Base-by-base conservation (phyloP, 1,140 invertebrate species). In the Anthonomus grandis region DNA sequence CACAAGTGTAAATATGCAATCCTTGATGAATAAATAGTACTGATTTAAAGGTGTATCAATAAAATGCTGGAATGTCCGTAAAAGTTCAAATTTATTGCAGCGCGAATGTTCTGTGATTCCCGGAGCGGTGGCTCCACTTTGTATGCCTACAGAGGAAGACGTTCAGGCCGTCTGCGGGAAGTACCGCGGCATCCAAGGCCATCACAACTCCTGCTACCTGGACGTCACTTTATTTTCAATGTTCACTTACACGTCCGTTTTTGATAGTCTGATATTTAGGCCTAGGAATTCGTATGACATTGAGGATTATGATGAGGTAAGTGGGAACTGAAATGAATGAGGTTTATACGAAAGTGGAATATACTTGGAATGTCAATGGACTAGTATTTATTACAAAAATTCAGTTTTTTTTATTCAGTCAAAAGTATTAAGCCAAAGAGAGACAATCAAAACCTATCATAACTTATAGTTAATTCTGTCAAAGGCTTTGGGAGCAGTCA, bases 201-300 rank as follows among this genome's bases (percentile, higher is more conserved):
- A 97, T 73, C 91, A 96, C 69, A 98, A 98, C 78, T 97, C 94
- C 0, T 98, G 96, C 74, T 98, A 98, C 74, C 78, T 98, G 54
- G 96, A 98, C 74, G 93, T 95, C 1, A 97, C 93, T 2, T 77
- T 98, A 4, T 97, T 97, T 74, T 86, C 91, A 15, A 98, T 98
- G 95, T 98, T 97, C 74, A 90, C 94, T 8, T 97, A 95, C 73
- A 94, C 91, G 0, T 87, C 87, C 68, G 92, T 95, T 0, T 97
- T 97, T 78, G 95, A 97, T 76, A 88, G 85, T 58, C 75, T 91
- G 22, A 78, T 98, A 25, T 93, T 93, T 69, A 78, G 91, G 56
- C 84, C 85, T 19, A 80, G 80, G 38, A 81, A 79, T 53, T 64
- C 76, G 6, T 78, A 87, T 75, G 94, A 97, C 74, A 90, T 91